These are phyloP conservation scores for Panthera tigris DNA, from an alignment of 2,113 vertebrate genomes.

Conservation along the genomic window DNA sequence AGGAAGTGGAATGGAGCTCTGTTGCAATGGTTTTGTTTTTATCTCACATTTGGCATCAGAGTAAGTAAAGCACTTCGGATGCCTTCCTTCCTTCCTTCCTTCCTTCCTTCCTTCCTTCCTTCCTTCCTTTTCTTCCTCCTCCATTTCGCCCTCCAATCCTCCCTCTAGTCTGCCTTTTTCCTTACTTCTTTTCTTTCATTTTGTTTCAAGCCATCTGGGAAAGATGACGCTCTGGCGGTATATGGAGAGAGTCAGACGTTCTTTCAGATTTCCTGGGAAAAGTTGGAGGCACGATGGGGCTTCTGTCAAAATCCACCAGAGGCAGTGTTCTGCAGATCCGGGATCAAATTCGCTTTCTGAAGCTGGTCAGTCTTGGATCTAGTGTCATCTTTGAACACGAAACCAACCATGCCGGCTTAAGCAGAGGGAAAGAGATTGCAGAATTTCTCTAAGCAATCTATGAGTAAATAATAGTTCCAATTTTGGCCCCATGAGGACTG, in stretches of 20 bases:
- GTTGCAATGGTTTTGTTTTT: background rate
- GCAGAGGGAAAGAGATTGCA: background rate
- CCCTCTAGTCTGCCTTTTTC: background rate
- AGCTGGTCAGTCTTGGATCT: background rate
- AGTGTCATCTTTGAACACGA: background rate
- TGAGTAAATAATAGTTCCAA: background rate
- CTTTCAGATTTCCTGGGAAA: background rate
- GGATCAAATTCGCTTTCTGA: background rate
- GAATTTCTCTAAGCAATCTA: background rate
- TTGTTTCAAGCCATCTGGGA: slow-evolving; percentile 17
- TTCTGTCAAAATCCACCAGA: background rate
- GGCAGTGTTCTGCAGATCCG: background rate
- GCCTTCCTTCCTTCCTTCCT: background rate
- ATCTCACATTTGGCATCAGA: background rate
- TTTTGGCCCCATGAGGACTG: too few relatives aligned
- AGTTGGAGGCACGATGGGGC: background rate
- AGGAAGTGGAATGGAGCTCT: background rate
- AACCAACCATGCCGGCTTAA: background rate
- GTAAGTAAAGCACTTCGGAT: background rate
- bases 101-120: background rate
- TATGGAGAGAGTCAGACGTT: background rate
- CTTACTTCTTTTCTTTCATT: background rate
- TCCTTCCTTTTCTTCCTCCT: background rate
- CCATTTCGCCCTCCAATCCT: background rate
- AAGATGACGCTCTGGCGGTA: background rate